Conservation (phyloP, 2,113 vertebrate species). For the Chrysochloris asiatica region DNA sequence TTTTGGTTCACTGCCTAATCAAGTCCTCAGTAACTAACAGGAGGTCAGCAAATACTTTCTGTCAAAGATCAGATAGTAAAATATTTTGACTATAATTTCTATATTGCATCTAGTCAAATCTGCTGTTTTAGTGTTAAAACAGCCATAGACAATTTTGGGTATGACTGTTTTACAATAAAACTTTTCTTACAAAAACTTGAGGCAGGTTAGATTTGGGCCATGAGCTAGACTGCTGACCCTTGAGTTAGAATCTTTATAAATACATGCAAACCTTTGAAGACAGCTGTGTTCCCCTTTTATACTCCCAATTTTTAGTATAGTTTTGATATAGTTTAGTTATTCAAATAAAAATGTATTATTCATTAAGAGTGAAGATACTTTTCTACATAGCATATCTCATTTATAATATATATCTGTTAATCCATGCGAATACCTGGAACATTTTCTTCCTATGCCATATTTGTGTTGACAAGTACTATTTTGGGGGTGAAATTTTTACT, state of each 20-base stretch:
- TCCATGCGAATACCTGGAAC: constrained; percentile 50
- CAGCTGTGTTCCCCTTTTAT: not conserved
- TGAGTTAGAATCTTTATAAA: constrained; percentile 32
- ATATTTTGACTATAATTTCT: not conserved
- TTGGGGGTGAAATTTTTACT: constrained; percentile 56
- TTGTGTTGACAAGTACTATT: constrained; percentile 67
- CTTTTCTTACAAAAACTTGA: not conserved
- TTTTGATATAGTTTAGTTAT: constrained; percentile 18
- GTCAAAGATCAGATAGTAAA: not conserved
- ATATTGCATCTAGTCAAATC: not conserved
- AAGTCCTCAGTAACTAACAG: not conserved
- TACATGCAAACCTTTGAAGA: not conserved
- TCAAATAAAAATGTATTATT: constrained; percentile 56
- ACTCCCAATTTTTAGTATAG: not conserved
- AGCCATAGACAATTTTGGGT: not conserved
- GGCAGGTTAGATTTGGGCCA: not conserved
- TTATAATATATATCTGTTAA: constrained; percentile 62
- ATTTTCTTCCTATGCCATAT: constrained; percentile 49
- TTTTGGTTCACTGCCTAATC: not conserved
- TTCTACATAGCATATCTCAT: constrained; percentile 33
- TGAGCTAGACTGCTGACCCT: not conserved
- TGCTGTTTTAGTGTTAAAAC: not conserved
- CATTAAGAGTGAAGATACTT: constrained; percentile 50
- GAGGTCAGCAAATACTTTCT: not conserved
- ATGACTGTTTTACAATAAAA: not conserved